Evolutionary conservation across 2,113 vertebrate genomes (phyloP).

Genomic region (Macroglossus sobrinus): DNA sequence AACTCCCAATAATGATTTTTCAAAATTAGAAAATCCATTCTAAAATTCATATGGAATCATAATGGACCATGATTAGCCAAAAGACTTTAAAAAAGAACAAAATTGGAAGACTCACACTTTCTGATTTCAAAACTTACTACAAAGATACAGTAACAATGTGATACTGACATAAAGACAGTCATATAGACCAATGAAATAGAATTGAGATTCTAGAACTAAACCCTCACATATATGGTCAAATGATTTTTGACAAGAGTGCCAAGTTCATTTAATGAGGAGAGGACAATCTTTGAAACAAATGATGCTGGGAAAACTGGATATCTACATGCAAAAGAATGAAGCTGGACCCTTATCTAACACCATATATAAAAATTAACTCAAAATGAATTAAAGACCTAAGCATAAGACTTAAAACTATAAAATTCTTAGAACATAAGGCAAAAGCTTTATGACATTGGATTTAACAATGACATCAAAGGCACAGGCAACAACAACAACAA

Average conservation of each 20-base stretch:
- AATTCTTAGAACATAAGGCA: background rate
- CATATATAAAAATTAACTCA: background rate
- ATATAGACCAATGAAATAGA: background rate
- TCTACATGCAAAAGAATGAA: background rate
- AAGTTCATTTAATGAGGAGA: background rate
- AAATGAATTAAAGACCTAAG: background rate
- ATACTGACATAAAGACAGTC: background rate
- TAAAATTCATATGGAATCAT: background rate
- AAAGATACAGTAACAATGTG: background rate
- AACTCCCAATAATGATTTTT: background rate
- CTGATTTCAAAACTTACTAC: background rate
- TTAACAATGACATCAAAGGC: background rate
- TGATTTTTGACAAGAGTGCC: background rate
- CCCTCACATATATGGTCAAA: background rate
- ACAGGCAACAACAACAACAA: background rate
- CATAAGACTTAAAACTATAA: background rate
- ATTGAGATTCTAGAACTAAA: background rate
- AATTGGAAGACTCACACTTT: background rate
- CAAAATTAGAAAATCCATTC: background rate
- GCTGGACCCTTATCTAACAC: background rate
- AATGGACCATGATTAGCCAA: background rate
- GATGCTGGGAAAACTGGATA: background rate
- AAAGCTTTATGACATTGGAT: background rate
- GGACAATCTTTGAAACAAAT: background rate
- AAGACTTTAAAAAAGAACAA: background rate